A percentile compares a stretch with the other conserved stretches of the same genome.
These are phyloP conservation scores for Microcebus murinus DNA, from an alignment of 2,113 vertebrate genomes.

Conservation along the genomic window DNA sequence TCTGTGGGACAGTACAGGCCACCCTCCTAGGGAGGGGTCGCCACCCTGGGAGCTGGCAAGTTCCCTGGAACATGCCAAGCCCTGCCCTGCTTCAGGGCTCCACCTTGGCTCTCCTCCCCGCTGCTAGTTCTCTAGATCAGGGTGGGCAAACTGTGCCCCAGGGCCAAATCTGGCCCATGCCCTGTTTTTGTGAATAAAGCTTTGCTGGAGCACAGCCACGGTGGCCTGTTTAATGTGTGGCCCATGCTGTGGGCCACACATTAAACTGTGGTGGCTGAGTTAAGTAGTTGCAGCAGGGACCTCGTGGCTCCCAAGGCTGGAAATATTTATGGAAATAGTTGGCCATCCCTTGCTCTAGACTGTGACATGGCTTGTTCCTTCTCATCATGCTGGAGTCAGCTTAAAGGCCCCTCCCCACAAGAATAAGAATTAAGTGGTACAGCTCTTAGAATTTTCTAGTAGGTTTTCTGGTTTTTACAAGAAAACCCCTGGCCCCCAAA, in stretches of 20 bases:
- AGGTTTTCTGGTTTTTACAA: background rate
- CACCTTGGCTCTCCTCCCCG: background rate
- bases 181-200: background rate
- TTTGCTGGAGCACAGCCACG: background rate
- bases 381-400: background rate
- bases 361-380: background rate
- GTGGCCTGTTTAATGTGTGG: accelerated
- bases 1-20: background rate
- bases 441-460: too few relatives aligned
- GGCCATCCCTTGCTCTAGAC: background rate
- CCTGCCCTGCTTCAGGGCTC: too few relatives aligned
- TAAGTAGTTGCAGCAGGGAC: background rate
- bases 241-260: too few relatives aligned
- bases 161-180: background rate
- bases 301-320: background rate
- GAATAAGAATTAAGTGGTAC: too few relatives aligned
- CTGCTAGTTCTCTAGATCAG: background rate
- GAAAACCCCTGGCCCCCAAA: background rate
- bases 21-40: too few relatives aligned
- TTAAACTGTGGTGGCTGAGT: accelerated
- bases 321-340: background rate
- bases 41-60: too few relatives aligned
- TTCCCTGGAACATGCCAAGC: too few relatives aligned
- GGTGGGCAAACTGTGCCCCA: background rate
- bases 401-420: background rate